Percentiles rank a stretch among this genome's conserved stretches.
Evolutionary conservation across 2,113 vertebrate genomes (phyloP).

Genomic region (Emydocephalus ijimae): DNA sequence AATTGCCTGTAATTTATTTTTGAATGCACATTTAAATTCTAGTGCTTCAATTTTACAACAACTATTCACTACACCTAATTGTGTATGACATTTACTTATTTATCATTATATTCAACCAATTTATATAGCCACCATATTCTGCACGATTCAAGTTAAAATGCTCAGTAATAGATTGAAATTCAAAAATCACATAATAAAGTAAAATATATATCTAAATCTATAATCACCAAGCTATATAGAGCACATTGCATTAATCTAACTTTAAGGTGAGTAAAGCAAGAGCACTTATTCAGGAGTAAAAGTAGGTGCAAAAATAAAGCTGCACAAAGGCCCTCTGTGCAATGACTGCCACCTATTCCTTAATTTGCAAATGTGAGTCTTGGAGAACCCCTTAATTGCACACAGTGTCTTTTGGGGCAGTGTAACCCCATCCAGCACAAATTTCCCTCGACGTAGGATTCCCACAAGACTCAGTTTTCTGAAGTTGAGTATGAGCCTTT

Average conservation of each 20-base stretch:
- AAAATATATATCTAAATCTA: not conserved
- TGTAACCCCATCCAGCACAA: not conserved
- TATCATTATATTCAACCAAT: not conserved
- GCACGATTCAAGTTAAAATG: not conserved
- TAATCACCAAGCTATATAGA: not conserved
- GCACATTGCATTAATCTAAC: not conserved
- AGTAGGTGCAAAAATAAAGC: not conserved
- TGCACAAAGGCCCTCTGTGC: not conserved
- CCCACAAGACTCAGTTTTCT: not conserved
- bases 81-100: not conserved
- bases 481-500: not conserved
- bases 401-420: not conserved
- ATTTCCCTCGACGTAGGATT: not conserved
- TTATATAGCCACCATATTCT: not conserved
- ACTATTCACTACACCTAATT: not conserved
- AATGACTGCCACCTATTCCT: not conserved
- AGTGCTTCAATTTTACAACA: not conserved
- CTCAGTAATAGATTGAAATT: not conserved
- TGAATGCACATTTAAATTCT: not conserved
- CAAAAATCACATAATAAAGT: not conserved
- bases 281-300: not conserved
- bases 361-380: not conserved
- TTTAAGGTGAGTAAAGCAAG: too few relatives aligned
- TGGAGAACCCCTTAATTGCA: not conserved
- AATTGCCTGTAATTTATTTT: not conserved